These are phyloP conservation scores for Porites divaricata DNA, from an alignment of 92 coral and sea anemone species.

Conservation along the genomic window DNA sequence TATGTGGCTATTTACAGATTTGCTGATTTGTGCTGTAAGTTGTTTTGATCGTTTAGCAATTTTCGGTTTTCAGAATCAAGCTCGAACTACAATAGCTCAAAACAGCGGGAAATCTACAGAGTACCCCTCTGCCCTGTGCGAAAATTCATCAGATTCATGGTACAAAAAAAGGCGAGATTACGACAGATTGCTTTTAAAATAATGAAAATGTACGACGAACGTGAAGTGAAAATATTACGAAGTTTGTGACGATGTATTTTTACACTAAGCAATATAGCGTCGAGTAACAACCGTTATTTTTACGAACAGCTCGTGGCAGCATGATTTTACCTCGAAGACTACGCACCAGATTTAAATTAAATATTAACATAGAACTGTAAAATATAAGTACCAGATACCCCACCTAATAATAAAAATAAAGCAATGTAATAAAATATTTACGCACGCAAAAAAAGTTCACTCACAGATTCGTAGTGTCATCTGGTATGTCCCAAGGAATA, in stretches of 20 bases:
- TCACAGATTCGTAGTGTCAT: constrained; percentile 37
- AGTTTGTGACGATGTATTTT: constrained; percentile 14
- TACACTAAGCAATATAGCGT: background rate
- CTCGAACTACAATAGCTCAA: background rate
- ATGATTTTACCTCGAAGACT: constrained; percentile 14
- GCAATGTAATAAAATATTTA: background rate
- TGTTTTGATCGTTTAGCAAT: too few species aligned
- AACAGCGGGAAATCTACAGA: too few species aligned
- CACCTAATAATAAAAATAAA: constrained; percentile 11
- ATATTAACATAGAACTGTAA: constrained; percentile 18
- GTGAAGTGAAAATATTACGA: background rate
- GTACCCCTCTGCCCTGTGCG: too few species aligned
- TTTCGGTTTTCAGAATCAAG: too few species aligned
- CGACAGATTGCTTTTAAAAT: too few species aligned
- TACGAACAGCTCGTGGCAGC: too few species aligned
- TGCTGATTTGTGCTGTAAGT: too few species aligned
- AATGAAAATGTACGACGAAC: too few species aligned
- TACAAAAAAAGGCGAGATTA: too few species aligned
- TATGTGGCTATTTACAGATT: too few species aligned
- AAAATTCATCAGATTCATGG: too few species aligned
- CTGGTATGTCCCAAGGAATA: constrained; percentile 32
- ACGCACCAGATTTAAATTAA: background rate
- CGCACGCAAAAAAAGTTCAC: constrained; percentile 8
- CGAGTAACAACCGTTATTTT: background rate
- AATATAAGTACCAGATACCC: constrained; percentile 11